phyloP scores from a whole-genome alignment of 2,888 invertebrate genomes.

The Galeruca laticollis region DNA sequence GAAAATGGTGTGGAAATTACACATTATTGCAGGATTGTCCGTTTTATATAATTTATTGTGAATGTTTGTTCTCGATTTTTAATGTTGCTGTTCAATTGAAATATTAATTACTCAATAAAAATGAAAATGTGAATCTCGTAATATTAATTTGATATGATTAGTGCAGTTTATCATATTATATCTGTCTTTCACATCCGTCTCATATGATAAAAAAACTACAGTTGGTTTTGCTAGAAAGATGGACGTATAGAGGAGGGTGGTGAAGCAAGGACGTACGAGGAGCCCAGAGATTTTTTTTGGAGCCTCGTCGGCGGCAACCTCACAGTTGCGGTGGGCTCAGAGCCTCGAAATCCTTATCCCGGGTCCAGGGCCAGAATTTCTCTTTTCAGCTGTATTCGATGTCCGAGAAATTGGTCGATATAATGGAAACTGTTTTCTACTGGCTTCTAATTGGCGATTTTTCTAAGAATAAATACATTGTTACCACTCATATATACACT shows the following conservation, averaged over 20 bases:
- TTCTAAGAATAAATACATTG: background rate
- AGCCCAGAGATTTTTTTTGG: slow-evolving; percentile 12
- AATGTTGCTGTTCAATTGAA: too few species aligned
- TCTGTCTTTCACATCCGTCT: background rate
- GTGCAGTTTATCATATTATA: background rate
- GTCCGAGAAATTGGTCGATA: slow-evolving; percentile 19
- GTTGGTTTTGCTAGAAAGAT: slow-evolving; percentile 6
- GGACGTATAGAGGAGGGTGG: background rate
- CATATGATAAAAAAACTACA: background rate
- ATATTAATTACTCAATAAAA: background rate
- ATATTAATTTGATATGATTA: background rate
- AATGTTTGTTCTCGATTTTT: too few species aligned
- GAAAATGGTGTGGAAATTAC: too few species aligned
- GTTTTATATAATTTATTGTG: too few species aligned
- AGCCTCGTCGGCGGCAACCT: slow-evolving; percentile 19
- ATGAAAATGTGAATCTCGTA: background rate
- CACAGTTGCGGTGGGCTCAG: slow-evolving; percentile 19
- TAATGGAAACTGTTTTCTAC: background rate
- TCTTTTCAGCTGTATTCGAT: background rate
- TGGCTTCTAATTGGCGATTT: background rate
- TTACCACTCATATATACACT: too few species aligned
- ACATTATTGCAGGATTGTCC: too few species aligned
- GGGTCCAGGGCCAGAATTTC: slow-evolving; percentile 4
- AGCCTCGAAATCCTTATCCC: slow-evolving; percentile 3
- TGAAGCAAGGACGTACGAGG: slow-evolving; percentile 1